Conservation (phyloP, 1,140 invertebrate genomes). For the Brachionus koreanus region DNA sequence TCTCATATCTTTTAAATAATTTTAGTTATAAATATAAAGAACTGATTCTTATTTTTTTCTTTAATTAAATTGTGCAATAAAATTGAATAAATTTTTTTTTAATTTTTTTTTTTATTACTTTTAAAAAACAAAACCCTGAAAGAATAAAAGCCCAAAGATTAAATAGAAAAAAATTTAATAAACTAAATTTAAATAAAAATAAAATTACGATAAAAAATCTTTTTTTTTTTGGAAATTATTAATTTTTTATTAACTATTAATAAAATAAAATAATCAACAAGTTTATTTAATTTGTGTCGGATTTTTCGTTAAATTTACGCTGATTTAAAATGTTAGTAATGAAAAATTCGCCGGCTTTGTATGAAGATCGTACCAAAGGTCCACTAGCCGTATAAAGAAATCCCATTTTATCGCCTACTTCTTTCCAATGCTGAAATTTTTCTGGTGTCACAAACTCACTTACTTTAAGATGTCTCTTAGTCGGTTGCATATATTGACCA, state of each 20-base stretch:
- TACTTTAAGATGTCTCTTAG: conserved; percentile 87
- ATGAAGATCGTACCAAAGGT: conserved; percentile 90
- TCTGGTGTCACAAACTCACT: conserved; percentile 93
- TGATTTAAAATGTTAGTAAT: conserved; percentile 40
- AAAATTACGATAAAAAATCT: too few species aligned
- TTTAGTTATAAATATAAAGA: too few species aligned
- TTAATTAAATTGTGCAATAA: too few species aligned
- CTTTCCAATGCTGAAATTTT: conserved; percentile 87
- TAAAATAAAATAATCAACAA: background rate
- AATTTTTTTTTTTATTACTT: too few species aligned
- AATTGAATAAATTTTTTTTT: too few species aligned
- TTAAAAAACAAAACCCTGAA: too few species aligned
- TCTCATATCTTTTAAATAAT: too few species aligned
- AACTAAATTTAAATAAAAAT: too few species aligned
- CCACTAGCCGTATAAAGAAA: conserved; percentile 96
- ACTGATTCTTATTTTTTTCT: too few species aligned
- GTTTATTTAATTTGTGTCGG: background rate
- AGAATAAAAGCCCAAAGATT: too few species aligned
- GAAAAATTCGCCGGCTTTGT: conserved; percentile 77
- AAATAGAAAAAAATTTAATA: too few species aligned
- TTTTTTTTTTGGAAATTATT: too few species aligned
- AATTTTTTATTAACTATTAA: background rate
- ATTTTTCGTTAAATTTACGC: background rate
- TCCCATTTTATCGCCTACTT: conserved; percentile 75
- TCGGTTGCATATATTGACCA: conserved; percentile 99